phyloP scores from a whole-genome alignment of 2,888 invertebrate species.

The Patella pellucida region DNA sequence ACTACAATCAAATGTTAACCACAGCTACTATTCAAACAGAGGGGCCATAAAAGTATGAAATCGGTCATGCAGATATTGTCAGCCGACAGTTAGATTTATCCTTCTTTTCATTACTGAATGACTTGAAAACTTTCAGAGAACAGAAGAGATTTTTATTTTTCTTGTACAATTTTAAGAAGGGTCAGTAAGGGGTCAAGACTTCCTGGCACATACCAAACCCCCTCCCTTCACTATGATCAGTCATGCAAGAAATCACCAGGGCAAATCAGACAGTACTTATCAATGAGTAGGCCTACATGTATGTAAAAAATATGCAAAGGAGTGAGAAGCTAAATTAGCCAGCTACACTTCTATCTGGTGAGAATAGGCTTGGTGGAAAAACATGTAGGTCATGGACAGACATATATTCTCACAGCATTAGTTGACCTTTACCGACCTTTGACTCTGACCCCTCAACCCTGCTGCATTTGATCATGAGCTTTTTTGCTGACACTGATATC shows the following conservation, averaged over 20 bases:
- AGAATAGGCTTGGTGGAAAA: not conserved
- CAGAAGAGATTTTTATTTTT: no score
- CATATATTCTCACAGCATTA: conserved; percentile 6
- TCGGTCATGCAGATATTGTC: conserved; percentile 9
- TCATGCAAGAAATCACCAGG: not conserved
- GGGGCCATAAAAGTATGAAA: conserved; percentile 5
- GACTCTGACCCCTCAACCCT: conserved; percentile 4
- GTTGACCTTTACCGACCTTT: not conserved
- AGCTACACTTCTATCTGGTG: not conserved
- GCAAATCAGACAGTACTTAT: not conserved
- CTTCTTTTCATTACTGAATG: not conserved
- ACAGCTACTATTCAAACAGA: conserved; percentile 4
- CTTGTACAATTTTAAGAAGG: not conserved
- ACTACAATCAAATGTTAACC: not conserved
- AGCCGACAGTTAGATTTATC: not conserved
- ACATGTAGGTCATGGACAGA: conserved; percentile 6
- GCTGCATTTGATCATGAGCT: not conserved
- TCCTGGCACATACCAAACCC: not conserved
- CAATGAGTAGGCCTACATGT: no score
- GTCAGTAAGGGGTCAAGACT: conserved; percentile 2
- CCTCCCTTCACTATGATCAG: not conserved
- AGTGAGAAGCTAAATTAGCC: not conserved
- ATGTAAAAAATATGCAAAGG: not conserved
- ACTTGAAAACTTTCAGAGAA: no score
- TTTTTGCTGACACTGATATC: conserved; percentile 4